Evolutionary conservation across 1,140 invertebrate genomes (phyloP).

Genomic region (Pseudomyrmex gracilis): DNA sequence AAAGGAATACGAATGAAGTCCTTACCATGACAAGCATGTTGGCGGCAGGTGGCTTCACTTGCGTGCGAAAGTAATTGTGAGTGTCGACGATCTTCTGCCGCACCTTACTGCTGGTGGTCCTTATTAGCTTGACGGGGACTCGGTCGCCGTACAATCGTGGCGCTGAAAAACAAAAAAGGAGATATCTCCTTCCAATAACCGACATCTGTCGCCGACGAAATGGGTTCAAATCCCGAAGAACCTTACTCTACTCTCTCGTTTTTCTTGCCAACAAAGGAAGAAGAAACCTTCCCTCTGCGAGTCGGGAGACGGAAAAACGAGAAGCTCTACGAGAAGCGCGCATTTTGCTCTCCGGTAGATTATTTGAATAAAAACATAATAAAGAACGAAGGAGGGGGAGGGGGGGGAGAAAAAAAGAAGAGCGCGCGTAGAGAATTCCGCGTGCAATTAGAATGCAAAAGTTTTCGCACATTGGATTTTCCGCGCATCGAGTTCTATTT

Average conservation of each 20-base stretch:
- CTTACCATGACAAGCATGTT: slow-evolving; percentile 93
- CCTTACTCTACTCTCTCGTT: not conserved
- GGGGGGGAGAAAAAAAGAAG: no score
- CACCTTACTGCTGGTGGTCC: slow-evolving; percentile 87
- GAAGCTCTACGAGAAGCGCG: not conserved
- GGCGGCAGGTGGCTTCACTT: slow-evolving; percentile 90
- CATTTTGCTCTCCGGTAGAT: not conserved
- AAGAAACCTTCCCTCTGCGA: not conserved
- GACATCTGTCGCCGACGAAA: slow-evolving; percentile 59
- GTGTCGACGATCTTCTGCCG: slow-evolving; percentile 90
- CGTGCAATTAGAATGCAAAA: no score
- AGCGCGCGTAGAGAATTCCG: no score
- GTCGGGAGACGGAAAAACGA: not conserved
- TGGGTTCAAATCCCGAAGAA: not conserved
- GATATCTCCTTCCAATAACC: slow-evolving; percentile 57
- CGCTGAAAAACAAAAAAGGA: slow-evolving; percentile 81
- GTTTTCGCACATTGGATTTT: no score
- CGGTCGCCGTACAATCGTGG: slow-evolving; percentile 87
- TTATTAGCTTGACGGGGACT: slow-evolving; percentile 87
- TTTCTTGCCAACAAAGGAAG: not conserved
- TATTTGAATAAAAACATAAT: not conserved
- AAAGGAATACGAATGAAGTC: slow-evolving; percentile 5
- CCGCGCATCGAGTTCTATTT: no score
- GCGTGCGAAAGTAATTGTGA: slow-evolving; percentile 92
- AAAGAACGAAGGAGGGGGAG: no score